Percentiles rank a stretch among this genome's conserved stretches.
These are phyloP conservation scores for Himalopsyche anomala DNA, from an alignment of 2,888 invertebrate genomes.

Conservation along the genomic window DNA sequence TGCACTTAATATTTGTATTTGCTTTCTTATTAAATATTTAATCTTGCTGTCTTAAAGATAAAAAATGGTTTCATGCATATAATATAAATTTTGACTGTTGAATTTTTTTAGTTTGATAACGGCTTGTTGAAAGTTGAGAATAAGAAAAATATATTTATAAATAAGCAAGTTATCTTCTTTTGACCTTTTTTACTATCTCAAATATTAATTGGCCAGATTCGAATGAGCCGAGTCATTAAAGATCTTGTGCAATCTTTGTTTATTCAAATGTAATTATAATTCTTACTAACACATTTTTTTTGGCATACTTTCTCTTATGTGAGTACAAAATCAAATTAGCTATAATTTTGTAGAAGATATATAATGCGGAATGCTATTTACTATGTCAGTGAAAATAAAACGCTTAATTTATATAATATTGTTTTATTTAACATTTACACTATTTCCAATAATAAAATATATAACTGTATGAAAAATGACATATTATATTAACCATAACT, in stretches of 20 bases:
- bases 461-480: too few relatives aligned
- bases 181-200: slow-evolving; percentile 1
- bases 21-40: too few relatives aligned
- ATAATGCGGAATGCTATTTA: background rate
- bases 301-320: background rate
- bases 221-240: background rate
- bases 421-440: background rate
- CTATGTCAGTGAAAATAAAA: background rate
- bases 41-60: too few relatives aligned
- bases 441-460: too few relatives aligned
- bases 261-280: slow-evolving; percentile 1
- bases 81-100: too few relatives aligned
- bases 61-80: too few relatives aligned
- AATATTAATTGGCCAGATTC: background rate
- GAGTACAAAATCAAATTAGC: slow-evolving; percentile 33
- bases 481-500: too few relatives aligned
- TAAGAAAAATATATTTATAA: slow-evolving; percentile 16
- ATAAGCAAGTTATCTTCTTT: slow-evolving; percentile 8
- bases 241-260: background rate
- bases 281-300: background rate
- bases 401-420: background rate
- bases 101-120: too few relatives aligned
- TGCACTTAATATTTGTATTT: too few relatives aligned
- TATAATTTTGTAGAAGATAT: background rate
- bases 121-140: background rate